Percentiles rank a stretch among this genome's conserved stretches.
Evolutionary conservation across 2,888 invertebrate genomes (phyloP).

Genomic region (Acanthopleura granulata): DNA sequence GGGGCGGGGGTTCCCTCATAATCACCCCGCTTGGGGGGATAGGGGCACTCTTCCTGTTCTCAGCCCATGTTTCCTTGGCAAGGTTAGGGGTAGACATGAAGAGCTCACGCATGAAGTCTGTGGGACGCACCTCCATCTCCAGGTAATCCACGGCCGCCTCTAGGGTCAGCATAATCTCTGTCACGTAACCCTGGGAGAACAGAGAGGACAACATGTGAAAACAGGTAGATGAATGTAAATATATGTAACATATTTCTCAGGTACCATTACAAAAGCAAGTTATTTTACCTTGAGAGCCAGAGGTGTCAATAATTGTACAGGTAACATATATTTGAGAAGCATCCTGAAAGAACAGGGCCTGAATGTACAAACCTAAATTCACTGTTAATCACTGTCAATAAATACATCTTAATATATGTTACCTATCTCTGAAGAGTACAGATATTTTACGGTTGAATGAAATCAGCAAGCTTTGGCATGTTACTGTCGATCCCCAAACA

Average conservation of each 20-base stretch:
- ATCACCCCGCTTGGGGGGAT: constrained; percentile 38
- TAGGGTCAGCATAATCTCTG: constrained; percentile 93
- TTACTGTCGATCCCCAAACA: no score
- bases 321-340: neutral
- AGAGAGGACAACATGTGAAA: constrained; percentile 22
- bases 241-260: no score
- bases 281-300: no score
- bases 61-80: constrained; percentile 49
- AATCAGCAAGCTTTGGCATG: no score
- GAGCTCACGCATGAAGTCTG: constrained; percentile 89
- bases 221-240: no score
- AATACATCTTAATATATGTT: no score
- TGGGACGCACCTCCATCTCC: constrained; percentile 78
- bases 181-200: constrained; percentile 86
- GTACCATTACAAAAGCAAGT: no score
- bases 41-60: constrained; percentile 54
- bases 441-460: no score
- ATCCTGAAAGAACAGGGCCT: no score
- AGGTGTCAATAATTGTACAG: neutral
- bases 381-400: no score
- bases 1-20: constrained; percentile 71
- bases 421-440: no score
- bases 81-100: constrained; percentile 97
- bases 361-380: no score
- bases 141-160: constrained; percentile 96